phyloP scores from a whole-genome alignment of 2,888 invertebrate species.

The Arenicola marina region DNA sequence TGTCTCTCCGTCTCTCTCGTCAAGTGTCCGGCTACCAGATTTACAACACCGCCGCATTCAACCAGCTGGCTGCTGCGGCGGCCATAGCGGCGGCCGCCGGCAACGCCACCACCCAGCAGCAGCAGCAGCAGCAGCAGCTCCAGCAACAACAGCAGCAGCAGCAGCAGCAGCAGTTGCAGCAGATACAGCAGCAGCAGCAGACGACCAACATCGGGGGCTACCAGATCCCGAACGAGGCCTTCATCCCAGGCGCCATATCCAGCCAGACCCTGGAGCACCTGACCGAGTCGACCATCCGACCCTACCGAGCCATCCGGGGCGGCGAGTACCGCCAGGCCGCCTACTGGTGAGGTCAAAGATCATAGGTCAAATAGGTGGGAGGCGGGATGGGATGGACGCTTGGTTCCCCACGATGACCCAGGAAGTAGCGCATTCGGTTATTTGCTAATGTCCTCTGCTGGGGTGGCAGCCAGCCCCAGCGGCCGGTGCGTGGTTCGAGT shows the following conservation, averaged over 20 bases:
- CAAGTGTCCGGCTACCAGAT: constrained; percentile 2
- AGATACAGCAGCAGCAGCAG: background rate
- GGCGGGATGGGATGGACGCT: no score
- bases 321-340: constrained; percentile 7
- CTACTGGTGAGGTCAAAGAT: no score
- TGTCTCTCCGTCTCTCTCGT: no score
- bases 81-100: background rate
- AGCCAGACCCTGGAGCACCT: constrained; percentile 37
- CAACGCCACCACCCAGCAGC: background rate
- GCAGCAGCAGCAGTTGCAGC: constrained; percentile 14
- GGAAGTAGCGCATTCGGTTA: no score
- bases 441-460: no score
- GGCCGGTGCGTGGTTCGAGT: no score
- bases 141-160: constrained; percentile 25
- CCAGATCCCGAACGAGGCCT: constrained; percentile 15
- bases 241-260: constrained; percentile 34
- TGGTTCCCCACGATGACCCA: no score
- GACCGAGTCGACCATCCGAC: constrained; percentile 26
- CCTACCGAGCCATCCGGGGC: constrained; percentile 26
- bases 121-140: constrained; percentile 5
- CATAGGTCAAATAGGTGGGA: no score
- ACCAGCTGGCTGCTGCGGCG: background rate
- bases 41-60: background rate
- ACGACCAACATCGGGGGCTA: background rate
- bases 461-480: no score